phyloP scores from a whole-genome alignment of 2,113 vertebrate genomes.

The Muscicapa adusta region DNA sequence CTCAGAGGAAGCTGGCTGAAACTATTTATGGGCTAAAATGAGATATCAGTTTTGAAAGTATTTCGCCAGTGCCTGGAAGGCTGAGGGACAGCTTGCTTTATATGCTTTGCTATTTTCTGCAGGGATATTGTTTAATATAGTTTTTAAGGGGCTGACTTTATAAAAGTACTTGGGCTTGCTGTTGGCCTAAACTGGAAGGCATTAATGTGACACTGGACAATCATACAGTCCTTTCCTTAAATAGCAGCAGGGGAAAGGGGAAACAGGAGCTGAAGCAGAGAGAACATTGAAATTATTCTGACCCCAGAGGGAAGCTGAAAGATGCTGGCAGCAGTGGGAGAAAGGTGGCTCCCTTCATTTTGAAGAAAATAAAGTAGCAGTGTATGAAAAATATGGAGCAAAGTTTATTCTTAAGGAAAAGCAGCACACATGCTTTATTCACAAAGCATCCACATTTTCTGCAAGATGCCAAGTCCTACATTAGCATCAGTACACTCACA shows the following conservation, averaged over 20 bases:
- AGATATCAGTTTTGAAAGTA: neutral
- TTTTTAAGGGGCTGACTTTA: neutral
- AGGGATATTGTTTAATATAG: neutral
- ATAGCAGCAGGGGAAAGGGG: accelerated
- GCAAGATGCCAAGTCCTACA: neutral
- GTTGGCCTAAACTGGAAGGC: neutral
- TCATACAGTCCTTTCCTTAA: neutral
- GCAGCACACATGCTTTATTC: neutral
- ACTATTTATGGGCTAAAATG: neutral
- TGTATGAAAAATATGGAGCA: neutral
- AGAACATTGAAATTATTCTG: neutral
- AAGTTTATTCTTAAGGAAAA: neutral
- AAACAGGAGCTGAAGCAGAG: neutral
- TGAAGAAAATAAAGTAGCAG: neutral
- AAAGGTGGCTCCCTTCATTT: neutral
- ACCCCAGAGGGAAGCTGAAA: neutral
- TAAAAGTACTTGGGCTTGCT: neutral
- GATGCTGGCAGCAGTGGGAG: neutral
- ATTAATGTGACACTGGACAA: neutral
- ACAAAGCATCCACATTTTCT: neutral
- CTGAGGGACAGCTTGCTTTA: neutral
- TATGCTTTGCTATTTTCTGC: neutral
- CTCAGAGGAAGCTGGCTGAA: neutral
- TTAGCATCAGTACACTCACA: neutral
- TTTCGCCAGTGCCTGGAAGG: neutral